A percentile compares a stretch with the other conserved stretches of the same genome.
phyloP scores from a whole-genome alignment of 2,797 vertebrate species.

The Pangasius krempfi region DNA sequence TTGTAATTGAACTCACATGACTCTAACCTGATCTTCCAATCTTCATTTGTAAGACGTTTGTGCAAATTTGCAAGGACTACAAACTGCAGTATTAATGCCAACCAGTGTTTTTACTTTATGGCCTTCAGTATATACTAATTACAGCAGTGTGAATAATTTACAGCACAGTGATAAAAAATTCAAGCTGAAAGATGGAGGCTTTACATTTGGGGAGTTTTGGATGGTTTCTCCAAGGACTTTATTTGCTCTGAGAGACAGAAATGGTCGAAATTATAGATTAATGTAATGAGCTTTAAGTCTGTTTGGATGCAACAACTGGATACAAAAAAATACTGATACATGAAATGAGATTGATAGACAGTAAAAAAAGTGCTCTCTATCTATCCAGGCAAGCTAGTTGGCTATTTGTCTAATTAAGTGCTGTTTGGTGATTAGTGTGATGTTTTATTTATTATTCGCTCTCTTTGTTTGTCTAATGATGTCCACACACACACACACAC shows the following conservation, averaged over 20 bases:
- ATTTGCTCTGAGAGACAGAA: not conserved
- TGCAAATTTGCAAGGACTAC: not conserved
- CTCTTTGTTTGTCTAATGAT: slow-evolving; percentile 5
- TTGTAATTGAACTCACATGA: not conserved
- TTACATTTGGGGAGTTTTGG: not conserved
- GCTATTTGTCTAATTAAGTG: not conserved
- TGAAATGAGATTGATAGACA: not conserved
- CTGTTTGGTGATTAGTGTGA: slow-evolving; percentile 19
- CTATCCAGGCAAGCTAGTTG: not conserved
- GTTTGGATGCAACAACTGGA: not conserved
- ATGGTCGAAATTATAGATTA: not conserved
- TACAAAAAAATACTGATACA: not conserved
- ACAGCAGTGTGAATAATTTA: not conserved
- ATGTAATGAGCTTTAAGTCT: slow-evolving; percentile 1
- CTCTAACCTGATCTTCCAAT: not conserved
- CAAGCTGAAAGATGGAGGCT: not conserved
- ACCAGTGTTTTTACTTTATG: not conserved
- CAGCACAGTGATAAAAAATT: not conserved
- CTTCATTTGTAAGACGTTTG: not conserved
- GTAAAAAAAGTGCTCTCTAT: not conserved
- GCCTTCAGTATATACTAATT: too few relatives aligned
- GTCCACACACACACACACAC: not conserved
- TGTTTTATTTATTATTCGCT: not conserved
- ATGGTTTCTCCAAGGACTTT: not conserved
- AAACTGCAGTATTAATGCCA: not conserved